Evolutionary conservation across 2,113 vertebrate species (phyloP), one percentile per base, ranked within the genome.

Genomic region (Trematocara variabile): DNA sequence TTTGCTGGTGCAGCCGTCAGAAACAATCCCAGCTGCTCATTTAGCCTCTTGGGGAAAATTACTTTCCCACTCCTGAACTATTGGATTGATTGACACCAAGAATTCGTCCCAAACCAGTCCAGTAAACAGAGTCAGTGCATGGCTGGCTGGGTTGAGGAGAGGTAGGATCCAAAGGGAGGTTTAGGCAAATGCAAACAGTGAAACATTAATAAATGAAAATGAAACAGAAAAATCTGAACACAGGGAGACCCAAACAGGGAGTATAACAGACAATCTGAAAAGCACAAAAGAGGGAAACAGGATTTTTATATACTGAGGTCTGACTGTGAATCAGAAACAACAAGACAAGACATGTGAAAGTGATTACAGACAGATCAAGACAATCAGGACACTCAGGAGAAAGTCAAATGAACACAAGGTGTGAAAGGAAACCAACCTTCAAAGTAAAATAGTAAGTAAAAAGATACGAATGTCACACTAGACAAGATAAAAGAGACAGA

Each of bases 121-220:
- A 46, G 5, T 16, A 70, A 25, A 5, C 39, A 28, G 65, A 70
- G 65, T 25, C 41, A 25, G 20, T 44, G 5, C 20, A 25, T 70
- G 65, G 1, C 0, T 70, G 39, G 0, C 39, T 65, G 60, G 65
- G 65, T 28, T 70, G 39, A 0, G 0, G 63, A 41, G 60, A 68
- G 34, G 34, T 68, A 41, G 18, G 63, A 68, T 41, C 0, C 63
- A 68, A 68, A 41, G n/a, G n/a, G 0, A 22, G 3, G 34, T 65
- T 65, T 68, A 68, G 60, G 34, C 1, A 20, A 39, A 68, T 22
- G n/a, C 34, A 65, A 39, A 65, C 18, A 13, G 11, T 22, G 2
- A 68, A 68, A 68, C 63, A 41, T 68, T 37, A 65, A 37, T 58
- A 2, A 58, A 58, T n/a, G 30, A 60, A 11, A 60, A n/a, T 1